Evolutionary conservation across 2,113 vertebrate species (phyloP).

Genomic region (Anarrhichthys ocellatus): DNA sequence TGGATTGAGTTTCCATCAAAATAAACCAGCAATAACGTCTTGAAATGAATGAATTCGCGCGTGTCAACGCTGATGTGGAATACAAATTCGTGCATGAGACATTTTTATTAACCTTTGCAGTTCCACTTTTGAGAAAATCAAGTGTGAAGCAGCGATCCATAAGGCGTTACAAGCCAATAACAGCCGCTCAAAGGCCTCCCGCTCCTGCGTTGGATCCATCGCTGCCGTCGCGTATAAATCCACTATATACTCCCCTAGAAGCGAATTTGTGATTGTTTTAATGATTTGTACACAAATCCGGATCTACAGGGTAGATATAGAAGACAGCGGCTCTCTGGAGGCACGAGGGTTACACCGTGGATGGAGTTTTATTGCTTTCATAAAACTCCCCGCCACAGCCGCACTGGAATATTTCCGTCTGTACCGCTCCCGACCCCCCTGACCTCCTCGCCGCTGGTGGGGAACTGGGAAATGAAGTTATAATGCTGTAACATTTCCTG

Average conservation of each 20-base stretch:
- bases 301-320: constrained; percentile 99
- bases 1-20: constrained; percentile 13
- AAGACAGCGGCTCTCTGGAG: constrained; percentile 83
- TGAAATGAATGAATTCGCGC: neutral
- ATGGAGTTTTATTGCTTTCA: constrained; percentile 54
- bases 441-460: constrained; percentile 33
- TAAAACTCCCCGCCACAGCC: constrained; percentile 41
- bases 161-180: neutral
- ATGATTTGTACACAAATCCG: constrained; percentile 98
- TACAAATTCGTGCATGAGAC: too few species aligned
- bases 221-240: constrained; percentile 94
- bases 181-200: constrained; percentile 22
- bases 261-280: constrained; percentile 98
- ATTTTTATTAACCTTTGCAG: neutral
- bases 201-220: constrained; percentile 60
- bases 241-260: constrained; percentile 99
- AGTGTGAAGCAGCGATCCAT: neutral
- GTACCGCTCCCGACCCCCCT: constrained; percentile 34
- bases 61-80: neutral
- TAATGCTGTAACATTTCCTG: constrained; percentile 28
- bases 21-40: neutral
- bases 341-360: constrained; percentile 5
- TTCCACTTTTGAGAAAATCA: neutral
- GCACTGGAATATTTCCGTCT: constrained; percentile 43
- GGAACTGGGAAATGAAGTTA: constrained; percentile 34